Evolutionary conservation across 2,797 vertebrate species (phyloP).

Genomic region (Hoplostethus mediterraneus): DNA sequence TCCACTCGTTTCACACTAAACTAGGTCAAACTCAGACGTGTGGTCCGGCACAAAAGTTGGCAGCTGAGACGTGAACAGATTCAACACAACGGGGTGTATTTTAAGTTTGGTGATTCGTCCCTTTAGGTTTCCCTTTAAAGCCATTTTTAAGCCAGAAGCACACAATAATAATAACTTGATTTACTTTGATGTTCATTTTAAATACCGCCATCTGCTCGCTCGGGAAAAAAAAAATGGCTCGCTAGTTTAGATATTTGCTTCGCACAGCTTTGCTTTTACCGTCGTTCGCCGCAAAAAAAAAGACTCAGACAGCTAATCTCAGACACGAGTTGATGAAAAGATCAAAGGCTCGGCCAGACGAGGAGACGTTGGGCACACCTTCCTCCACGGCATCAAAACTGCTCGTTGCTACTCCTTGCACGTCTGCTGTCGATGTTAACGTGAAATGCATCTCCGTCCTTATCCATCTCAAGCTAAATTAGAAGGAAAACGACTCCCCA

Average conservation of each 20-base stretch:
- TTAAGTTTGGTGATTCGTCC: neutral
- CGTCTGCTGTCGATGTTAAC: neutral
- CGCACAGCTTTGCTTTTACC: too few species aligned
- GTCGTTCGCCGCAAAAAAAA: too few species aligned
- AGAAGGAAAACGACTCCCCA: neutral
- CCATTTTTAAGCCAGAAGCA: neutral
- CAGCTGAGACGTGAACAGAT: neutral
- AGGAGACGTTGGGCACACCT: neutral
- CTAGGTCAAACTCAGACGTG: neutral
- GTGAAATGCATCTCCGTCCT: neutral
- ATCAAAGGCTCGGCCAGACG: neutral
- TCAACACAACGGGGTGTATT: neutral
- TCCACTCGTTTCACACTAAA: neutral
- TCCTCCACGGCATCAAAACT: neutral
- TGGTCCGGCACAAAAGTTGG: neutral
- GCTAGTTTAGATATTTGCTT: too few species aligned
- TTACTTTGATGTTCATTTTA: neutral
- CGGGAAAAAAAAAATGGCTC: too few species aligned
- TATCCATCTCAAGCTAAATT: neutral
- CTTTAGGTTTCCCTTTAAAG: neutral
- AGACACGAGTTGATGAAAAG: neutral
- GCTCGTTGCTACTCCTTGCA: too few species aligned
- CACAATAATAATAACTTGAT: neutral
- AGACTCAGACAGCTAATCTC: too few species aligned
- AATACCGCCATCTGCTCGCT: too few species aligned